These are phyloP conservation scores for Acyrthosiphon pisum DNA, from an alignment of 1,140 invertebrate species.

Conservation along the genomic window DNA sequence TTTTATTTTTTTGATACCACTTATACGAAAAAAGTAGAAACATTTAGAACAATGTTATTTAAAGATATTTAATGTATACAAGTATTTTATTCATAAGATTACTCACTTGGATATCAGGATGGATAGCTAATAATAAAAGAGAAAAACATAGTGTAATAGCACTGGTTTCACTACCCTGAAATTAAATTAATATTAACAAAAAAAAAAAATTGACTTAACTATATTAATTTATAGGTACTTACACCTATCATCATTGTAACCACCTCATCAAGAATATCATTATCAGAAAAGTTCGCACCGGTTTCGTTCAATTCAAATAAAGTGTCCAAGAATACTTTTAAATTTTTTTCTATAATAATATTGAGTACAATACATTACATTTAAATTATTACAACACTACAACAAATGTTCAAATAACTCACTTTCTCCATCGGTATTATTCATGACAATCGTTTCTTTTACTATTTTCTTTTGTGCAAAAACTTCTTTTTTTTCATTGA, in stretches of 20 bases:
- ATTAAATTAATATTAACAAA: too few species aligned
- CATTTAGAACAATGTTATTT: too few species aligned
- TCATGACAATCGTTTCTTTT: neutral
- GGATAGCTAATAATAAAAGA: slow-evolving; percentile 67
- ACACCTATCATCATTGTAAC: slow-evolving; percentile 65
- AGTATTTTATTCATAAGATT: too few species aligned
- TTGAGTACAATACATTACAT: neutral
- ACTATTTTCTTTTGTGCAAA: neutral
- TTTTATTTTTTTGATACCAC: too few species aligned
- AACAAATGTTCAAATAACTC: neutral
- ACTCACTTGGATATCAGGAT: slow-evolving; percentile 68
- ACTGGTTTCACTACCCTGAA: slow-evolving; percentile 75
- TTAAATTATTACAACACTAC: neutral
- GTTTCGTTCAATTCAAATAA: slow-evolving; percentile 65
- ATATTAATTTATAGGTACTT: neutral
- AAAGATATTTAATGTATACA: too few species aligned
- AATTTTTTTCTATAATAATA: neutral
- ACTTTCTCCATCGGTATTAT: neutral
- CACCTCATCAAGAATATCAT: slow-evolving; percentile 69
- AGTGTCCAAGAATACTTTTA: slow-evolving; percentile 68
- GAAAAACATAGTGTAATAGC: slow-evolving; percentile 64
- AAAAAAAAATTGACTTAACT: too few species aligned
- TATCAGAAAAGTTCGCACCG: slow-evolving; percentile 65
- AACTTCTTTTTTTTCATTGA: neutral
- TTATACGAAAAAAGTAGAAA: too few species aligned